Evolutionary conservation across 2,797 vertebrate genomes (phyloP), one percentile per base, ranked within the genome.

Genomic region (Pelobates cultripes): DNA sequence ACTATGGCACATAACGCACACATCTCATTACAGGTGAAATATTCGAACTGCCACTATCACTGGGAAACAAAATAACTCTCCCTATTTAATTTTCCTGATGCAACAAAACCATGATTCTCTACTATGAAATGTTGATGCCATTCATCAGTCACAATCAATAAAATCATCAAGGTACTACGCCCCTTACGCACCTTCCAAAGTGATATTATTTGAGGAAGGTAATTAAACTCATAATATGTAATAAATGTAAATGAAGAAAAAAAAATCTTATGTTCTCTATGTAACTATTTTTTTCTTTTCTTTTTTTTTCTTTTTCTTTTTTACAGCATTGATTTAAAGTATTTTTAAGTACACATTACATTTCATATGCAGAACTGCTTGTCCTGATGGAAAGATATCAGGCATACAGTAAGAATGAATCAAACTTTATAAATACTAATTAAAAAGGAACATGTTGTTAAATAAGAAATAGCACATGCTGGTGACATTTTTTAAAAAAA

Each of bases 11-110:
- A 95, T 94, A 93, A 96, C 93, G 94, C 94, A 94, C 95, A 93
- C 94, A 90, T 95, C 95, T 95, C 94, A 90, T 96, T 96, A 97
- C 97, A 97, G 96, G 95, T 98, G 95, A 97, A 97, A 97, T 97
- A 96, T 97, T 96, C 95, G 93, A 91, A 94, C 95, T 96, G 95
- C 96, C 94, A 94, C 93, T 92, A 94, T 96, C 94, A 95, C 94
- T 95, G 95, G 93, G 94, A 93, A 95, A 93, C 94, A 94, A 90
- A 95, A 93, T 93, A 95, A 94, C 91, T 94, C 94, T 96, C 94
- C 94, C 94, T 94, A 93, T 95, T 94, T 95, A 95, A 95, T 95
- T 92, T 92, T 94, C 94, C 92, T 92, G 91, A 94, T 95, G 94
- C 94, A 94, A 94, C 92, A 94, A 94, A 95, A 94, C 92, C 93